These are phyloP conservation scores for Drosophila azteca DNA, from an alignment of 1,140 invertebrate species.

Conservation along the genomic window DNA sequence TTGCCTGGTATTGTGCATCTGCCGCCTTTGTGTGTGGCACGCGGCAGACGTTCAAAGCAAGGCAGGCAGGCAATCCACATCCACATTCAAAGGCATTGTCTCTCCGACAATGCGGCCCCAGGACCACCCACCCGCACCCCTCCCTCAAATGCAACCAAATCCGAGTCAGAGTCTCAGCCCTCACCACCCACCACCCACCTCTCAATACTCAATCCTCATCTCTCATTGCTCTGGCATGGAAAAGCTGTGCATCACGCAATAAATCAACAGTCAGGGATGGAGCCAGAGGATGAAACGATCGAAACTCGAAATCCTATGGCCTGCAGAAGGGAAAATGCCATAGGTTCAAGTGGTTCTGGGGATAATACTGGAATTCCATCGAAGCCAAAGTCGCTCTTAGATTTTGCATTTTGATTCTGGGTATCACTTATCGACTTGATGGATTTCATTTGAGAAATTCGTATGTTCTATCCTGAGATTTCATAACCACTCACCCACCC, in stretches of 20 bases:
- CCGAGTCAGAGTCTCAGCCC: too few species aligned
- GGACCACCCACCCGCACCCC: neutral
- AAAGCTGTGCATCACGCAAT: conserved; percentile 1
- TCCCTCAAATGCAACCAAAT: too few species aligned
- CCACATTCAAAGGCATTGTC: conserved; percentile 40
- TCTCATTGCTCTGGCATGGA: neutral
- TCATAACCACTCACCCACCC: too few species aligned
- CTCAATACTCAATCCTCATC: neutral
- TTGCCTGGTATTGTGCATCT: conserved; percentile 53
- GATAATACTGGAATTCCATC: too few species aligned
- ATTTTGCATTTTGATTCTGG: too few species aligned
- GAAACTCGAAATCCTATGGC: neutral
- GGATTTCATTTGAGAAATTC: too few species aligned
- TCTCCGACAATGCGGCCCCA: conserved; percentile 53
- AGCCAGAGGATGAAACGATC: neutral
- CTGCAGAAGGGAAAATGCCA: too few species aligned
- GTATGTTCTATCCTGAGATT: too few species aligned
- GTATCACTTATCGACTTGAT: too few species aligned
- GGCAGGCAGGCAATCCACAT: conserved; percentile 8
- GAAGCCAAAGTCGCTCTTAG: too few species aligned
- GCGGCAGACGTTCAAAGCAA: conserved; percentile 47
- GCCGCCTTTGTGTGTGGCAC: conserved; percentile 72
- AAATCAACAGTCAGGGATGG: conserved; percentile 17
- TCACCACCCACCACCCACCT: too few species aligned
- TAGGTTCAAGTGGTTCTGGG: too few species aligned